Conservation (phyloP, 2,797 vertebrate genomes). For the Sebastes glaucus region DNA sequence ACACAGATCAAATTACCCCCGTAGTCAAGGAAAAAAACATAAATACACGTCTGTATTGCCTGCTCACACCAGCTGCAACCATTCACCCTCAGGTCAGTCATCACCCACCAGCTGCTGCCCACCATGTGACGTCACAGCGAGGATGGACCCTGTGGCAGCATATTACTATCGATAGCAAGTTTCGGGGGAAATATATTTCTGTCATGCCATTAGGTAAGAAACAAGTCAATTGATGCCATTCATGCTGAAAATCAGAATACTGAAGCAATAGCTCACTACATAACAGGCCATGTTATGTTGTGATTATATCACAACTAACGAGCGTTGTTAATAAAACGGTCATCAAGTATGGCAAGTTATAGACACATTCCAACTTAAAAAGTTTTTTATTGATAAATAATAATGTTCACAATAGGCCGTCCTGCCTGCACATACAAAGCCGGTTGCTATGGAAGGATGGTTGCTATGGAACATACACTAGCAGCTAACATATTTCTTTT, state of each 20-base stretch:
- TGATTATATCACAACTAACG: too few species aligned
- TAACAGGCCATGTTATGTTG: too few species aligned
- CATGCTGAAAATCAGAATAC: not conserved
- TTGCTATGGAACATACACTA: too few species aligned
- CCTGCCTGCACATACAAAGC: too few species aligned
- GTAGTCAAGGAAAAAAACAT: not conserved
- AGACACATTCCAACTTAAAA: too few species aligned
- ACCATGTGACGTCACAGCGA: constrained; percentile 89
- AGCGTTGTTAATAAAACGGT: too few species aligned
- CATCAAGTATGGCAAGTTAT: too few species aligned
- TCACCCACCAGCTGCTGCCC: constrained; percentile 93
- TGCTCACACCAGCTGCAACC: constrained; percentile 20
- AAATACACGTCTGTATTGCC: not conserved
- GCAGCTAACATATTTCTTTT: too few species aligned
- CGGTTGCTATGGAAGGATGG: too few species aligned
- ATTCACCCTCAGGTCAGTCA: constrained; percentile 89
- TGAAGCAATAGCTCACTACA: too few species aligned
- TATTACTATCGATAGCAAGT: constrained; percentile 97
- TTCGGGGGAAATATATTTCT: constrained; percentile 97
- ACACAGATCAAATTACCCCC: not conserved
- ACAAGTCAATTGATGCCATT: not conserved
- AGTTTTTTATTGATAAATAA: too few species aligned
- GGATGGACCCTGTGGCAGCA: constrained; percentile 97
- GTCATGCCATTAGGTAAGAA: constrained; percentile 92
- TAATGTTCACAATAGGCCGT: too few species aligned